Evolutionary conservation across 2,113 vertebrate species (phyloP).

Genomic region (Oophaga pumilio): DNA sequence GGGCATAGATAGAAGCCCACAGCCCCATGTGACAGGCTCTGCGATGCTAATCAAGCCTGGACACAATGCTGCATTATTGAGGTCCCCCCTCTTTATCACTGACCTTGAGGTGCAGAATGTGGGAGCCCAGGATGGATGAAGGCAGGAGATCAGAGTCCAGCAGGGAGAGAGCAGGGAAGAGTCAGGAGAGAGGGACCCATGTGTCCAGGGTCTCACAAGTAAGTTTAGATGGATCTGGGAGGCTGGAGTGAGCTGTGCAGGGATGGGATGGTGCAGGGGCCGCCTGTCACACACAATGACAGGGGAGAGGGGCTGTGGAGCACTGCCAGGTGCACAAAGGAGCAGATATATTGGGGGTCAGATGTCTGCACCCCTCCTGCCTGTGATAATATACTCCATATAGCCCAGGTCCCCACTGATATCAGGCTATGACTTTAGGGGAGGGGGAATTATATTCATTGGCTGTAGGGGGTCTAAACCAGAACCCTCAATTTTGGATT

Average conservation of each 20-base stretch:
- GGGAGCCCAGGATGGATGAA: not conserved
- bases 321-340: not conserved
- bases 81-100: slow-evolving; percentile 65
- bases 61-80: slow-evolving; percentile 1
- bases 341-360: not conserved
- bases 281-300: slow-evolving; percentile 64
- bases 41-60: slow-evolving; percentile 12
- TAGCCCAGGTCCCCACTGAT: not conserved
- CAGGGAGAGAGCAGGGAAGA: not conserved
- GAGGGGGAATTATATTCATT: not conserved
- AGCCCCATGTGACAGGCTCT: not conserved
- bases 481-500: no score
- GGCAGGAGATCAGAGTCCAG: slow-evolving; percentile 36
- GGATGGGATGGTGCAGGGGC: slow-evolving; percentile 63
- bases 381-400: not conserved
- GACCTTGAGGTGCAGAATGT: slow-evolving; percentile 75
- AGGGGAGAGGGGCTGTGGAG: not conserved
- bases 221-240: slow-evolving; percentile 64
- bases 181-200: slow-evolving; percentile 25
- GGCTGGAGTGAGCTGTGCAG: slow-evolving; percentile 62
- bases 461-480: not conserved
- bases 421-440: not conserved
- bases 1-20: not conserved
- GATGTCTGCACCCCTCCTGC: not conserved
- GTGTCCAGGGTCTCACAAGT: slow-evolving; percentile 49